Evolutionary conservation across 2,797 vertebrate genomes (phyloP), one percentile per base, ranked within the genome.

Genomic region (Clarias pachynema): DNA sequence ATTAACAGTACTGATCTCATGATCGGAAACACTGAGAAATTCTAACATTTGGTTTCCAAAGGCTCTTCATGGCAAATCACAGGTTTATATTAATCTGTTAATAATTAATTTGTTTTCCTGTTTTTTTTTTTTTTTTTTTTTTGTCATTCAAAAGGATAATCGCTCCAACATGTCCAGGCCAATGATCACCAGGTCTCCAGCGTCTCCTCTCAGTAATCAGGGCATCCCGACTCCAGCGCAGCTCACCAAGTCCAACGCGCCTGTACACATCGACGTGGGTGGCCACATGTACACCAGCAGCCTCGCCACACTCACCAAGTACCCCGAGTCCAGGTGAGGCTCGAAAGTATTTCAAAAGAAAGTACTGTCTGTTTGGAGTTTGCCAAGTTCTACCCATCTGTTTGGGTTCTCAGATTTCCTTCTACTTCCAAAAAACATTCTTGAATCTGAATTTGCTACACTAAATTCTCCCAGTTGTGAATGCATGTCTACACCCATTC

Each of bases 281-380:
- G 98, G 98, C 86, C 98, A 99, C 94, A 99, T 99, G 98, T 99
- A 99, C 89, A 99, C 98, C 95, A 99, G 98, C 96, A 99, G 98
- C 92, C 93, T 99, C 96, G 97, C 98, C 88, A 99, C 98, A 68
- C 95, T 99, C 92, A 99, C 98, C 89, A 99, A 99, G 95, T 99
- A 97, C 91, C 97, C 97, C 0, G 98, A 99, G 91, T 99, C 97
- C 89, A 97, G 98, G 98, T 99, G 95, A 97, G 93, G 57, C 4
- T n/a, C 29, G 0, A 59, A 26, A 77, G 56, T 15, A 22, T 37
- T 34, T 60, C 16, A 24, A 12, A 22, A 31, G 49, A 34, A 59
- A 20, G 9, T 10, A 10, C 44, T 26, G 44, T 29, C 69, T 15
- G 15, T 49, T 75, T 57, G 7, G 4, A 57, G 53, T 56, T 53